Conservation (phyloP, 2,888 invertebrate genomes). For the Odontothrips loti region DNA sequence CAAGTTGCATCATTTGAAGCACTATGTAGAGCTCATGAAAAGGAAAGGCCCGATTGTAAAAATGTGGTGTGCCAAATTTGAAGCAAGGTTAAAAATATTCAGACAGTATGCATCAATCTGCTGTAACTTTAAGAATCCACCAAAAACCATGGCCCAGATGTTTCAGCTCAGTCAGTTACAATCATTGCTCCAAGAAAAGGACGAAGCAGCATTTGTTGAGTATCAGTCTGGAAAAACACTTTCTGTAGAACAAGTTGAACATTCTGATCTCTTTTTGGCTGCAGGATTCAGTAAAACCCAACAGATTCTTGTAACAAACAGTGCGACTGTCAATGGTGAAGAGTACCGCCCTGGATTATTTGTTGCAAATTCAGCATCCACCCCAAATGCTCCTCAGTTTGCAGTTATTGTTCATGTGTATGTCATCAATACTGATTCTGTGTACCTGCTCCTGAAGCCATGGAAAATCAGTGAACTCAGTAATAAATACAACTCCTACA, state of each 20-base stretch:
- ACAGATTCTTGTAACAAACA: neutral
- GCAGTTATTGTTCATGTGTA: neutral
- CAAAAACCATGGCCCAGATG: neutral
- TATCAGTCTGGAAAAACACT: neutral
- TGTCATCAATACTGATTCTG: neutral
- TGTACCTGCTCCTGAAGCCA: neutral
- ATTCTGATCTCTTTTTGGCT: neutral
- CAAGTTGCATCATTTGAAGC: neutral
- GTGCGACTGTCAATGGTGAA: neutral
- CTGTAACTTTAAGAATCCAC: too few species aligned
- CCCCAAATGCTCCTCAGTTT: neutral
- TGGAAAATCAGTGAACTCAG: neutral
- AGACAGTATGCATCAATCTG: neutral
- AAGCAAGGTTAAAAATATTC: neutral
- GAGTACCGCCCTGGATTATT: neutral
- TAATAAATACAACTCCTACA: neutral
- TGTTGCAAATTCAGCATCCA: neutral
- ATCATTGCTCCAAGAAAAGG: neutral
- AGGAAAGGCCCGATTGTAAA: neutral
- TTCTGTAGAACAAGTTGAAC: neutral
- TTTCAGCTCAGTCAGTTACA: neutral
- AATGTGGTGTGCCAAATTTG: conserved; percentile 6
- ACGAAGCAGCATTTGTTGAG: neutral
- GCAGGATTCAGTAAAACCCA: neutral
- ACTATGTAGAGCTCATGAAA: too few species aligned